These are phyloP conservation scores for Calameuta filiformis DNA, from an alignment of 2,888 invertebrate species.

Conservation along the genomic window DNA sequence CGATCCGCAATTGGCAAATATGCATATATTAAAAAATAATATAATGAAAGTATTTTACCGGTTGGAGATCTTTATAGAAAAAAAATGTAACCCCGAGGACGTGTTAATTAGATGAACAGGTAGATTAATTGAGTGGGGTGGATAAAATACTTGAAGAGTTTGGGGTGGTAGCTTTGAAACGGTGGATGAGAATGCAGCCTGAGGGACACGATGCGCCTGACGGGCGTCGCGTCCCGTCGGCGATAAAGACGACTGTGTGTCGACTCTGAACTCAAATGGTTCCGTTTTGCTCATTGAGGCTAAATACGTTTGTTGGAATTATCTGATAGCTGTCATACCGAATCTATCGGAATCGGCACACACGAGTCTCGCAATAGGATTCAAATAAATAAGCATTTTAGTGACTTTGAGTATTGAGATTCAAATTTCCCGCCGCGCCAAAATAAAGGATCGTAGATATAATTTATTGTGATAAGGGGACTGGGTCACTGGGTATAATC, in stretches of 20 bases:
- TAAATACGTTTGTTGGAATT: neutral
- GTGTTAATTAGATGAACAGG: slow-evolving; percentile 39
- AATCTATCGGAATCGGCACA: neutral
- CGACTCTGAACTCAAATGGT: neutral
- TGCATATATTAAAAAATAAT: neutral
- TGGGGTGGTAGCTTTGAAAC: neutral
- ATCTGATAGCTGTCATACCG: neutral
- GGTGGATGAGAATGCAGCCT: neutral
- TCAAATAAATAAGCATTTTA: neutral
- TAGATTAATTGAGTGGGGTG: slow-evolving; percentile 30
- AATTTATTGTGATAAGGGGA: neutral
- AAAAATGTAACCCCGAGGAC: neutral
- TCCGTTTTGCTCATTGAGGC: neutral
- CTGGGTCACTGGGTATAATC: neutral
- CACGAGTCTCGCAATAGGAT: neutral
- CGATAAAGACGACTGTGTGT: neutral
- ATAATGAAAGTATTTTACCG: neutral
- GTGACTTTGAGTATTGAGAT: neutral
- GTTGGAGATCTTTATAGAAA: neutral
- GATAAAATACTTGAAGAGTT: neutral
- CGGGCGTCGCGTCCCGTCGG: neutral
- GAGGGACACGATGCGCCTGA: slow-evolving; percentile 4
- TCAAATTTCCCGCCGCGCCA: neutral
- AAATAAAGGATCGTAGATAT: neutral
- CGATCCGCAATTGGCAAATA: neutral